These are phyloP conservation scores for Drosophila subobscura DNA, from an alignment of 1,140 invertebrate genomes.

Conservation along the genomic window DNA sequence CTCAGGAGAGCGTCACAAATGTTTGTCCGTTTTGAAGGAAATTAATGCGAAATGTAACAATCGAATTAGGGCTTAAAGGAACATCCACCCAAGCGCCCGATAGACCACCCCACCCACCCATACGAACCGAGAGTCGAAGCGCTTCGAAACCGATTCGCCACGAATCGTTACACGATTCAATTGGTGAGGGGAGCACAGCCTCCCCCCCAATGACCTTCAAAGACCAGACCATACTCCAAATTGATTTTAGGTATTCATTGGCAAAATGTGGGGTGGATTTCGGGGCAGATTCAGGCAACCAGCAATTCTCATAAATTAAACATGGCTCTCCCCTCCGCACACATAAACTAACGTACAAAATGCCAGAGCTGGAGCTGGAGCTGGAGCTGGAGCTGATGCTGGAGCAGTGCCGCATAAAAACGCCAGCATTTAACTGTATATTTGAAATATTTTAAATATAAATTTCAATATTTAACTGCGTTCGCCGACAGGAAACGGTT, in stretches of 20 bases:
- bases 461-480: constrained; percentile 81
- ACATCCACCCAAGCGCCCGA: not conserved
- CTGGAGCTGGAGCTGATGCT: constrained; percentile 1
- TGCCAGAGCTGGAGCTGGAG: constrained; percentile 39
- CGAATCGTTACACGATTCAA: constrained; percentile 34
- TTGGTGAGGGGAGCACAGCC: constrained; percentile 11
- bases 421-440: constrained; percentile 71
- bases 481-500: constrained; percentile 74
- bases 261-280: constrained; percentile 24
- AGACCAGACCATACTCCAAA: constrained; percentile 32
- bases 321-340: constrained; percentile 47
- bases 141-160: constrained; percentile 26
- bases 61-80: constrained; percentile 35
- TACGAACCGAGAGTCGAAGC: constrained; percentile 2
- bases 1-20: constrained; percentile 36
- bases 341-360: constrained; percentile 81
- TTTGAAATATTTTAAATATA: constrained; percentile 80
- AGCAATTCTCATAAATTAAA: constrained; percentile 74
- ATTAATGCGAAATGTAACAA: constrained; percentile 53
- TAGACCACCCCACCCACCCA: too few species aligned
- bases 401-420: constrained; percentile 7
- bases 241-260: constrained; percentile 78
- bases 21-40: constrained; percentile 47
- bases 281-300: constrained; percentile 1
- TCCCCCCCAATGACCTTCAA: constrained; percentile 47